Percentiles rank a stretch among this genome's conserved stretches.
Evolutionary conservation across 2,113 vertebrate species (phyloP).

Genomic region (Heliornis fulica): DNA sequence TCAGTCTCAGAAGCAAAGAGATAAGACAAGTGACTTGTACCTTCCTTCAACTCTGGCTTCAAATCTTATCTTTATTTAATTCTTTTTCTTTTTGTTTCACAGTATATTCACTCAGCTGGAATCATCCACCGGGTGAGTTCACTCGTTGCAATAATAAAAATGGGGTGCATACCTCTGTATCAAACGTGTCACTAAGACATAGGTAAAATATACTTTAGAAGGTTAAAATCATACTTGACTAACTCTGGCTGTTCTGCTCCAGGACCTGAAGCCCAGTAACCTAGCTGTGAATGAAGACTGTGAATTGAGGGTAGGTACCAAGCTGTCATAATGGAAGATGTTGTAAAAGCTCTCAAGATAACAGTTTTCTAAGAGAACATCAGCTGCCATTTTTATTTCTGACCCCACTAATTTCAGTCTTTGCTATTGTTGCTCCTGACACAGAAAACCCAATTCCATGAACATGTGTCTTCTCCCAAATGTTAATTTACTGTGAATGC

Average conservation of each 20-base stretch:
- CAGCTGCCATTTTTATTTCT: neutral
- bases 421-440: neutral
- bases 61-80: neutral
- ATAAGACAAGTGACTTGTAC: neutral
- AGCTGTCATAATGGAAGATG: neutral
- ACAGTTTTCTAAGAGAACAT: neutral
- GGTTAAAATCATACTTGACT: neutral
- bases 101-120: conserved; percentile 98
- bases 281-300: conserved; percentile 97
- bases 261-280: conserved; percentile 98
- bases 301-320: conserved; percentile 87
- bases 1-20: neutral
- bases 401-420: neutral
- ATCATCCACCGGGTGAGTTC: conserved; percentile 95
- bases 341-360: neutral
- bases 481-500: neutral
- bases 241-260: neutral
- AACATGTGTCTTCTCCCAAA: neutral
- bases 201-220: neutral
- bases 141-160: neutral
- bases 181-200: neutral
- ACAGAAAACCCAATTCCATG: neutral
- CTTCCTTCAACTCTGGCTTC: neutral
- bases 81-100: conserved; percentile 25
- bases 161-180: neutral